These are phyloP conservation scores for Pachycephus smyrnensis DNA, from an alignment of 2,888 invertebrate species.

Conservation along the genomic window DNA sequence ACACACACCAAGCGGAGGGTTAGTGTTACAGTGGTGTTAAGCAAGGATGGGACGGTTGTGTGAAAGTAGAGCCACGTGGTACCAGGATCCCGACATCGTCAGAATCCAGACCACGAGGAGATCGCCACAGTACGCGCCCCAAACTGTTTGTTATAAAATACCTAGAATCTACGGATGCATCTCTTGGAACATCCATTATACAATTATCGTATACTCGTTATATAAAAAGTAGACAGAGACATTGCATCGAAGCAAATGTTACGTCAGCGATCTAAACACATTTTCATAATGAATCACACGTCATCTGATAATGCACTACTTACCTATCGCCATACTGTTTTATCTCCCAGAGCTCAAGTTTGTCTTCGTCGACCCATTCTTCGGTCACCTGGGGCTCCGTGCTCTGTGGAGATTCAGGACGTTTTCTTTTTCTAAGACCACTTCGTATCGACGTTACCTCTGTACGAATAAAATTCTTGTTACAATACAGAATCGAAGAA, in stretches of 20 bases:
- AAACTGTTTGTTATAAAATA: background rate
- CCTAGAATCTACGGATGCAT: background rate
- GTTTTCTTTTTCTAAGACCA: constrained; percentile 91
- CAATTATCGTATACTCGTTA: background rate
- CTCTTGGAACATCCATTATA: background rate
- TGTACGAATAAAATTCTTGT: constrained; percentile 47
- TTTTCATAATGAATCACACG: constrained; percentile 21
- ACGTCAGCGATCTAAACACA: background rate
- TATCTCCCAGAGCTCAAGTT: constrained; percentile 96
- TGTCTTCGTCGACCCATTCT: constrained; percentile 97
- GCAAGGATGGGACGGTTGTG: constrained; percentile 43
- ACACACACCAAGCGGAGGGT: constrained; percentile 60
- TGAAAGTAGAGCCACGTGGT: background rate
- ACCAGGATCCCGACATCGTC: background rate
- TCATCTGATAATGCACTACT: constrained; percentile 42
- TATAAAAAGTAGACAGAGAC: background rate
- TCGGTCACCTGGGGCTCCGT: constrained; percentile 95
- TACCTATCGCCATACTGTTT: constrained; percentile 90
- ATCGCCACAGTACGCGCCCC: background rate
- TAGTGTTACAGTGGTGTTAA: constrained; percentile 58
- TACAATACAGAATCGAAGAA: background rate
- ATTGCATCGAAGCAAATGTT: background rate
- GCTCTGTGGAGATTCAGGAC: constrained; percentile 93
- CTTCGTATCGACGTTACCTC: constrained; percentile 96
- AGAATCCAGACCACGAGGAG: background rate